These are phyloP conservation scores for Leucania comma DNA, from an alignment of 2,888 invertebrate species.

Conservation along the genomic window DNA sequence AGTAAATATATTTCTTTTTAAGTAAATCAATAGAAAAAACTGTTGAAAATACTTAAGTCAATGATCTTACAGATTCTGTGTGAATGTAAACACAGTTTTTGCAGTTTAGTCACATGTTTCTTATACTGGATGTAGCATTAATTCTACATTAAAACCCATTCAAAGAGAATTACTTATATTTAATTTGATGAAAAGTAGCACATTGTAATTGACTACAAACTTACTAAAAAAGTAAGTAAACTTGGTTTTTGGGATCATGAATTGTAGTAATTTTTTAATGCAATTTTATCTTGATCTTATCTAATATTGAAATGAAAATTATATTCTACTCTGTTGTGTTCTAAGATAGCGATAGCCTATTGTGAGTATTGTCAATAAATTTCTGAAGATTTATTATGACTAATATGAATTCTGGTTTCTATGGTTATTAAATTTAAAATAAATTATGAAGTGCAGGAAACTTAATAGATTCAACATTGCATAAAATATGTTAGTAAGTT, in stretches of 20 bases:
- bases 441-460: conserved; percentile 10
- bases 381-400: background rate
- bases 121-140: conserved; percentile 10
- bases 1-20: conserved; percentile 9
- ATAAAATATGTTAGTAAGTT: conserved; percentile 13
- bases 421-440: conserved; percentile 15
- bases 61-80: conserved; percentile 49
- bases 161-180: background rate
- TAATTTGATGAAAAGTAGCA: background rate
- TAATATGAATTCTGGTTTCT: background rate
- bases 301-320: conserved; percentile 11
- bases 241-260: background rate
- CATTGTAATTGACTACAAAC: background rate
- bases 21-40: conserved; percentile 31
- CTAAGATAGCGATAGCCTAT: conserved; percentile 1
- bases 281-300: conserved; percentile 13
- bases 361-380: conserved; percentile 10
- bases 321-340: conserved; percentile 6
- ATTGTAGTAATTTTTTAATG: background rate
- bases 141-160: background rate
- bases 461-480: background rate
- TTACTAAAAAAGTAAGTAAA: background rate
- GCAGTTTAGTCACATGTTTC: conserved; percentile 31
- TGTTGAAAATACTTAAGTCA: conserved; percentile 49
- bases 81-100: conserved; percentile 60